These are phyloP conservation scores for Eledone cirrhosa DNA, from an alignment of 2,888 invertebrate genomes.

Conservation along the genomic window DNA sequence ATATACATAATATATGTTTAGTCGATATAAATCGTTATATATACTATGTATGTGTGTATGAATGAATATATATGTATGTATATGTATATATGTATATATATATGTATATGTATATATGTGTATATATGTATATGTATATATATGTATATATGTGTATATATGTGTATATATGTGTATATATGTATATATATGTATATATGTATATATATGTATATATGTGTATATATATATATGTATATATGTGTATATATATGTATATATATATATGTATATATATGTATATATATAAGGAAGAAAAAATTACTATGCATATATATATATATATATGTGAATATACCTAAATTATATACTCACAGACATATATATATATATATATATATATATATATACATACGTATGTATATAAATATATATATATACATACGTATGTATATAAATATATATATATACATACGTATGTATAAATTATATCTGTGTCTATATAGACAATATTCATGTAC, in stretches of 20 bases:
- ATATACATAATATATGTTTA: too few species aligned
- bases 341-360: too few species aligned
- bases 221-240: background rate
- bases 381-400: background rate
- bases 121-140: background rate
- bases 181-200: background rate
- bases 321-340: too few species aligned
- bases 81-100: background rate
- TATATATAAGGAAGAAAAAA: background rate
- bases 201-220: background rate
- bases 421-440: too few species aligned
- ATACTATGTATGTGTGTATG: too few species aligned
- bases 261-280: background rate
- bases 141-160: background rate
- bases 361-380: constrained; percentile 13
- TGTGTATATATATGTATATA: background rate
- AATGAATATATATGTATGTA: background rate
- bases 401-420: too few species aligned
- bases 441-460: too few species aligned
- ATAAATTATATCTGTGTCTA: too few species aligned
- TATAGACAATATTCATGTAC: too few species aligned
- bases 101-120: background rate
- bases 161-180: background rate
- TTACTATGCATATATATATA: too few species aligned
- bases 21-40: too few species aligned